Evolutionary conservation across 2,797 vertebrate species (phyloP).

Genomic region (Myotis myotis): DNA sequence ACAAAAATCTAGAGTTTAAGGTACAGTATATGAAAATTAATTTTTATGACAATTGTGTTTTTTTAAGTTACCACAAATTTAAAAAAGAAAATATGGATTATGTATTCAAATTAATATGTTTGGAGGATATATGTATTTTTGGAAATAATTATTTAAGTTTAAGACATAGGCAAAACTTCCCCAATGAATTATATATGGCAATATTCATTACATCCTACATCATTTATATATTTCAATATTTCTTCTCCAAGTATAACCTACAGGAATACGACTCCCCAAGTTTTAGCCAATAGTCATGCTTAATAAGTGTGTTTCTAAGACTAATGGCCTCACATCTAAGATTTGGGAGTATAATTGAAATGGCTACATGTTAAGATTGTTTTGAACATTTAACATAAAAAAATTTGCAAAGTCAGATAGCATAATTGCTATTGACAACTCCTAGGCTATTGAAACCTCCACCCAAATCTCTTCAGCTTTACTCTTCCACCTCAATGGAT

Average conservation of each 20-base stretch:
- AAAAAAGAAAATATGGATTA: conserved; percentile 27
- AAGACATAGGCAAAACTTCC: conserved; percentile 9
- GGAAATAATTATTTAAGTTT: conserved; percentile 29
- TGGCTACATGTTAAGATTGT: not conserved
- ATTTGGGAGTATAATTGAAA: not conserved
- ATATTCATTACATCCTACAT: conserved; percentile 15
- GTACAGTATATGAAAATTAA: not conserved
- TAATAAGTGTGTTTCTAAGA: conserved; percentile 11
- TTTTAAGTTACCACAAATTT: conserved; percentile 11
- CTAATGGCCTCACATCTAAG: not conserved
- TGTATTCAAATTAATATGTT: conserved; percentile 18
- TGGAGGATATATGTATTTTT: not conserved
- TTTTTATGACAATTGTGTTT: not conserved
- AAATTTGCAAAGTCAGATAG: not conserved
- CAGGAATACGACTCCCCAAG: not conserved
- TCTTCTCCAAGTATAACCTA: conserved; percentile 29
- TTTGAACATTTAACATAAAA: conserved; percentile 4
- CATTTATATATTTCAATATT: conserved; percentile 40
- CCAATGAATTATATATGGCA: conserved; percentile 43
- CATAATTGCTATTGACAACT: not conserved
- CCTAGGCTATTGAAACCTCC: not conserved
- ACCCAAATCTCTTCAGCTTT: not conserved
- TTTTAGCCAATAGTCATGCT: conserved; percentile 13
- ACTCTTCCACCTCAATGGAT: not conserved
- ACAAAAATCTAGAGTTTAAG: not conserved